Base-by-base conservation (phyloP, 2,113 vertebrate genomes). In the Nothobranchius furzeri region DNA sequence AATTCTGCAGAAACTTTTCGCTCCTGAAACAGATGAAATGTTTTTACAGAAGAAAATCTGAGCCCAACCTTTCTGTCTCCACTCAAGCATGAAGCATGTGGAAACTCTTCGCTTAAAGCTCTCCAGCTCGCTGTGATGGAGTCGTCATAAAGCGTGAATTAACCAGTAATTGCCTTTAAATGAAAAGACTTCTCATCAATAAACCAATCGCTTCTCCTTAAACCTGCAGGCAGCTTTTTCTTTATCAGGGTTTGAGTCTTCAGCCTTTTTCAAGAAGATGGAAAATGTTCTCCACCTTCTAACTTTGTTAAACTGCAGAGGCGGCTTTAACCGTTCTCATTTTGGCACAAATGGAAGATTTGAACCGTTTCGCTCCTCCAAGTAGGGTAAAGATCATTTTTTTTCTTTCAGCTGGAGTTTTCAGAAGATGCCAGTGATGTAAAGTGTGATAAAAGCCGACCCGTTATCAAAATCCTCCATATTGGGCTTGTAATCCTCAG, bases 161-260 rank as follows among this genome's bases (percentile, higher is more conserved):
- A 51, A 37, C 64, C 70, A 47, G 53, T 15, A 42, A 68, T 56
- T 6, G 67, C 37, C 47, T 64, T 37, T 66, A 56, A 72, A 64
- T 55, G 37, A 74, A 79, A 70, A 53, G 42, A 46, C 9, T 24
- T 57, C 76, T 50, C 13, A 72, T 84, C 86, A 82, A 89, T 85
- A 87, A 89, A 80, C 20, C 84, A 84, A 86, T 84, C 82, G 79
- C 61, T 2, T 62, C 70, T 50, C 62, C 9, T 30, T 75, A 80
- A 84, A 82, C 61, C 35, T 0, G 14, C 14, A 7, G 13, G 42
- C 17, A 15, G 8, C 36, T 35, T 65, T 48, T 47, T 60, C 52
- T n/a, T 13, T 68, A 54, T 69, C 0, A 6, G 60, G 20, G 56
- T 36, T 1, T 3, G 53, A 60, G 63, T 5, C 17, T 12, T 30